These are phyloP conservation scores for Xenops minutus DNA, from an alignment of 2,797 vertebrate genomes.

Conservation along the genomic window DNA sequence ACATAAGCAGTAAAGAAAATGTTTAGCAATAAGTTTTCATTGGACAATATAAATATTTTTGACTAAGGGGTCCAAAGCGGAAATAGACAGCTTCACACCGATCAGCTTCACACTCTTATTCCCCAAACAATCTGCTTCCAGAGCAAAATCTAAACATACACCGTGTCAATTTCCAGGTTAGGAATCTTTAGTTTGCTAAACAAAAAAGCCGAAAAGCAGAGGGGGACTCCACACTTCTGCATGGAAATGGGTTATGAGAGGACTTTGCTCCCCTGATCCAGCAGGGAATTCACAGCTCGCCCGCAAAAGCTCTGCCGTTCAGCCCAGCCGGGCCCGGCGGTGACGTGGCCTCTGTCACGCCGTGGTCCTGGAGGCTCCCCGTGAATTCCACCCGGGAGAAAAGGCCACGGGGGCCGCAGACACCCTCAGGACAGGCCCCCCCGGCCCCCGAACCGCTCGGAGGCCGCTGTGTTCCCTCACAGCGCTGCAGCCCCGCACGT, in stretches of 20 bases:
- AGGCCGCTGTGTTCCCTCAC: rapidly evolving
- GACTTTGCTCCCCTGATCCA: neutral
- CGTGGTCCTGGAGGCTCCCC: neutral
- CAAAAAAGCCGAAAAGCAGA: neutral
- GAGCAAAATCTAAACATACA: rapidly evolving
- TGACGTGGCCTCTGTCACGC: neutral
- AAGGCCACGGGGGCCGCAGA: neutral
- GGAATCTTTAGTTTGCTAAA: neutral
- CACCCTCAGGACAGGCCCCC: neutral
- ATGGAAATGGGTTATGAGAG: neutral
- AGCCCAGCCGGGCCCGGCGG: rapidly evolving
- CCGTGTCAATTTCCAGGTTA: rapidly evolving
- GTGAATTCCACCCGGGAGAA: rapidly evolving
- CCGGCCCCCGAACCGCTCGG: rapidly evolving
- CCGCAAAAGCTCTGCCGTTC: neutral
- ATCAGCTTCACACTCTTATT: neutral
- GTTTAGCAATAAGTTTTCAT: neutral
- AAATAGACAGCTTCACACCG: neutral
- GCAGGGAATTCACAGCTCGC: neutral
- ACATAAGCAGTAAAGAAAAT: rapidly evolving
- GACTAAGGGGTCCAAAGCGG: neutral
- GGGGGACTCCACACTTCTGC: rapidly evolving
- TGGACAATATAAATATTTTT: neutral
- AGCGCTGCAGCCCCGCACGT: rapidly evolving
- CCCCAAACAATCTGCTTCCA: neutral